Conservation (phyloP, 2,888 invertebrate species). For the Empis stercorea region DNA sequence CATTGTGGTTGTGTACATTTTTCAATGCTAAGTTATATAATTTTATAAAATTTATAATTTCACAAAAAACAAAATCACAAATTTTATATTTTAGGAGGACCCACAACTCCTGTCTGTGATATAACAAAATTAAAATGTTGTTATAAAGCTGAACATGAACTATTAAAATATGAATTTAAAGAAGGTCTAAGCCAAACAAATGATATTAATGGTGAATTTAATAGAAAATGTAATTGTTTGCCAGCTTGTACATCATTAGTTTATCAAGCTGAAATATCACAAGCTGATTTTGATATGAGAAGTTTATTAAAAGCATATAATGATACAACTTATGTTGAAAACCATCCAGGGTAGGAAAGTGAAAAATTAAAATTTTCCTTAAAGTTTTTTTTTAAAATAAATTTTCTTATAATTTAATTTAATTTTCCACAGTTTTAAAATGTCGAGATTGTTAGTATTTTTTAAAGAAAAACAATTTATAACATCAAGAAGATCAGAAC, state of each 20-base stretch:
- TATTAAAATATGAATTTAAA: conserved; percentile 26
- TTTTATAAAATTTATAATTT: no score
- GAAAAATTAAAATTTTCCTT: not conserved
- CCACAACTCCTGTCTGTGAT: conserved; percentile 30
- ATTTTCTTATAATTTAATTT: not conserved
- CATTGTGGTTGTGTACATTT: conserved; percentile 56
- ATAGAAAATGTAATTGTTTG: conserved; percentile 28
- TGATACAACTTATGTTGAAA: not conserved
- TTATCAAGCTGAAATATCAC: conserved; percentile 31
- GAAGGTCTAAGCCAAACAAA: conserved; percentile 14
- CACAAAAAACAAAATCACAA: no score
- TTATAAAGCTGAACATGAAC: conserved; percentile 26
- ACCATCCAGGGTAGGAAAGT: not conserved
- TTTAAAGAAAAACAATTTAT: conserved; percentile 60
- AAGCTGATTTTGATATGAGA: conserved; percentile 25
- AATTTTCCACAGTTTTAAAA: not conserved
- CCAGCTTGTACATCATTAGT: conserved; percentile 29
- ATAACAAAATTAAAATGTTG: conserved; percentile 33
- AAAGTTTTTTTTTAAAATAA: no score
- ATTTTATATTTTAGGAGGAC: not conserved
- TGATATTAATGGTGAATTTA: not conserved
- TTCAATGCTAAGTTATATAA: conserved; percentile 46
- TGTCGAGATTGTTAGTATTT: conserved; percentile 50
- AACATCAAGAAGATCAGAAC: conserved; percentile 49
- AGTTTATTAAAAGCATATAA: not conserved